Evolutionary conservation across 2,113 vertebrate genomes (phyloP).

Genomic region (Grus americana): DNA sequence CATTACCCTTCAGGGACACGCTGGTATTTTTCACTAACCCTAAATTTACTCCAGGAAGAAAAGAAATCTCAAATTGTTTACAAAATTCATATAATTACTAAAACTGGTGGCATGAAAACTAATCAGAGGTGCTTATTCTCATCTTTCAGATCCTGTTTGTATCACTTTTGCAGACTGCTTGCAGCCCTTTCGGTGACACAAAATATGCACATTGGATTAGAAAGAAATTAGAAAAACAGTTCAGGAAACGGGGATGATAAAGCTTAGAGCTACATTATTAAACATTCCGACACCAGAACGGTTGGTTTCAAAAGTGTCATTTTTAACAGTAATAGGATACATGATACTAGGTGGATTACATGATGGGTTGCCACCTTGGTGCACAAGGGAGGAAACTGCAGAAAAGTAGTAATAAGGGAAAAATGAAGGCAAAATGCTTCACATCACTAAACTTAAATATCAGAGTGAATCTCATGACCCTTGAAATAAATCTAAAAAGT

Average conservation of each 20-base stretch:
- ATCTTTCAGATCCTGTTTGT: background rate
- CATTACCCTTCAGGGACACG: background rate
- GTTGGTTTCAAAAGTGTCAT: background rate
- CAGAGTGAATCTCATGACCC: background rate
- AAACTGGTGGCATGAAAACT: background rate
- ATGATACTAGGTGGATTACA: too few relatives aligned
- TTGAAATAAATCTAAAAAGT: background rate
- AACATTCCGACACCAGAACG: background rate
- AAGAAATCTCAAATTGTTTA: background rate
- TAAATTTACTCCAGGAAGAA: background rate
- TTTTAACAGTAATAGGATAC: background rate
- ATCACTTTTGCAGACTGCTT: background rate
- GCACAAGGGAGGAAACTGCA: rapidly evolving
- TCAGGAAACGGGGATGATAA: background rate
- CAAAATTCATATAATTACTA: background rate
- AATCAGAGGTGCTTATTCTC: background rate
- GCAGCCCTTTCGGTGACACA: background rate
- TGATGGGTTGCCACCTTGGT: background rate
- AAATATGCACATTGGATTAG: background rate
- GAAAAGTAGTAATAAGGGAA: background rate
- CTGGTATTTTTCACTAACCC: background rate
- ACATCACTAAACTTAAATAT: background rate
- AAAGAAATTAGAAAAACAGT: background rate
- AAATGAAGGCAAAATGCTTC: background rate
- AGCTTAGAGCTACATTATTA: background rate